Evolutionary conservation across 30 jellyfish, hydroid and myxozoan genomes (phyloP).

Genomic region (Hydractinia symbiolongicarpus): DNA sequence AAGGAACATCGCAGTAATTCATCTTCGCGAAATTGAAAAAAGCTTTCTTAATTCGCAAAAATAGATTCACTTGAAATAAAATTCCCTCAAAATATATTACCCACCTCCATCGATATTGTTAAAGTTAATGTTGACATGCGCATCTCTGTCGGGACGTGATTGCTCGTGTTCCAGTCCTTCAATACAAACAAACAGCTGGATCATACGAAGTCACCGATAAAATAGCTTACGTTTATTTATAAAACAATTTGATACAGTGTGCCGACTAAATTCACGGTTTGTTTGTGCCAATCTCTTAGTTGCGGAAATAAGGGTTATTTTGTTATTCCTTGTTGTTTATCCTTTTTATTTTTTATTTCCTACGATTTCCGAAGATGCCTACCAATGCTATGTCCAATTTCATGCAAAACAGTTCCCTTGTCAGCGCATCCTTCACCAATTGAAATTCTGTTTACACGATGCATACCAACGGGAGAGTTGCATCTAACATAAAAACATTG

Average conservation of each 20-base stretch:
- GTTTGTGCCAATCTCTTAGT: too few species aligned
- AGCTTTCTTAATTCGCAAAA: neutral
- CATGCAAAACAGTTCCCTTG: constrained; percentile 16
- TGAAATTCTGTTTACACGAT: neutral
- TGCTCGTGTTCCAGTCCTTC: constrained; percentile 8
- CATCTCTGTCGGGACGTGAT: constrained; percentile 10
- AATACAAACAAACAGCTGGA: neutral
- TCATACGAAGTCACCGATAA: neutral
- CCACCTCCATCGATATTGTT: neutral
- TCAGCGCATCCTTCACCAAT: constrained; percentile 11
- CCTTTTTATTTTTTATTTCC: too few species aligned
- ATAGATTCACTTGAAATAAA: neutral
- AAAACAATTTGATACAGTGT: neutral
- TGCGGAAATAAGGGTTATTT: too few species aligned
- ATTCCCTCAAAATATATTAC: neutral
- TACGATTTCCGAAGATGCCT: neutral
- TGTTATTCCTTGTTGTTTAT: too few species aligned
- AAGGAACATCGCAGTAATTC: too few species aligned
- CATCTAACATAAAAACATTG: neutral
- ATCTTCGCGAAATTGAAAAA: too few species aligned
- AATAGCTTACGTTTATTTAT: neutral
- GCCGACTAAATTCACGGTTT: neutral
- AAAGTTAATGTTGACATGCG: neutral
- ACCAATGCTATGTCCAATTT: constrained; percentile 13
- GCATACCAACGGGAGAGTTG: constrained; percentile 5